Evolutionary conservation across 2,888 invertebrate species (phyloP), one percentile per base, ranked within the genome.

Genomic region (Pollenia angustigena): DNA sequence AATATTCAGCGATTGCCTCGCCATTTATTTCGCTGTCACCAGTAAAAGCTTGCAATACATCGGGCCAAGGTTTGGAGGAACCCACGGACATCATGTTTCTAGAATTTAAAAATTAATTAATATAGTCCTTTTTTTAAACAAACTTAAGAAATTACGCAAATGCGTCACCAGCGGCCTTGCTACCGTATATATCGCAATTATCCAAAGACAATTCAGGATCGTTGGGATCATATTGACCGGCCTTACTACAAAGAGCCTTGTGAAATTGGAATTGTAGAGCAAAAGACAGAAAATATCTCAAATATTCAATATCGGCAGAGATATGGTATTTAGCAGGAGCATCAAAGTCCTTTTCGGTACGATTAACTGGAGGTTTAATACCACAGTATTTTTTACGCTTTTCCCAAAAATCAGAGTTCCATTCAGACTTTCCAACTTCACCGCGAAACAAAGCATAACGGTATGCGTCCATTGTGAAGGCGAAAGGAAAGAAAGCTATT

Each of bases 181-280:
- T 97, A 90, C 96, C 94, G 92, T 97, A 97, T 90, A 98, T 97
- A 90, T 98, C 97, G 91, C 98, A 98, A 90, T 96, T 95, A 83
- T 98, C 96, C 42, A 98, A 94, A 12, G 97, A 96, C 92, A 96
- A 95, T 0, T 92, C 92, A 3, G 95, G 90, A 87, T 96, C 95
- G 8, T 94, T 94, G 0, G 96, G 96, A 83, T 96, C 96, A 89
- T 97, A 97, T 92, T 98, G 95, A 0, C 96, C 97, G 3, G 98
- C 97, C 89, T 96, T 95, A 88, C 95, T 95, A 91, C 96, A 97
- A 48, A 96, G 94, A 0, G 95, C 94, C 78, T 96, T 95, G 91
- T 96, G 96, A 93, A 97, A 96, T 92, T 97, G 96, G 94, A 97
- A 97, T 94, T 97, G 96, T 64, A 97, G 94, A 85, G 98, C 95